Evolutionary conservation across 2,113 vertebrate genomes (phyloP).

Genomic region (Ophthalmotilapia sp.): DNA sequence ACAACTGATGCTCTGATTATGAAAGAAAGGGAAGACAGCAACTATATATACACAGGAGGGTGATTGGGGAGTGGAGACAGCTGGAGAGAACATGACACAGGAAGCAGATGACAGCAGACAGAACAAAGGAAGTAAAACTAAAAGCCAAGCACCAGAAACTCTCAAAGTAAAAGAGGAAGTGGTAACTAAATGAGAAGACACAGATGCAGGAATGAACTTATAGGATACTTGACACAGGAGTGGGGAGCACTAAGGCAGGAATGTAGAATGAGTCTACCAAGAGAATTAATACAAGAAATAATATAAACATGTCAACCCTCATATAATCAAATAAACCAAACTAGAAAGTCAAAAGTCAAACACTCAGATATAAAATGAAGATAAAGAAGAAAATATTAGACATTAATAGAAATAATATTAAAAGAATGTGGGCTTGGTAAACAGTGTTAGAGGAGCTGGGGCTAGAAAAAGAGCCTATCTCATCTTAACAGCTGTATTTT

Average conservation of each 20-base stretch:
- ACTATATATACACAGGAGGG: neutral
- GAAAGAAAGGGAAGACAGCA: neutral
- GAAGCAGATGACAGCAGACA: neutral
- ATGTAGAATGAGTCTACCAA: neutral
- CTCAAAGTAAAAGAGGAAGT: neutral
- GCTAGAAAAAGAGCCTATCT: neutral
- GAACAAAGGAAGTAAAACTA: neutral
- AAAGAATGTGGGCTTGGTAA: neutral
- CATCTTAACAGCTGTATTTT: neutral
- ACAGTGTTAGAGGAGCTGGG: neutral
- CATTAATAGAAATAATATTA: neutral
- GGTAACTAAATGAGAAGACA: neutral
- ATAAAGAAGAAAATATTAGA: neutral
- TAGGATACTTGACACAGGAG: neutral
- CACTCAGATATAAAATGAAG: neutral
- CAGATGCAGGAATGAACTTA: neutral
- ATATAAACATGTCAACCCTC: neutral
- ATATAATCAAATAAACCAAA: neutral
- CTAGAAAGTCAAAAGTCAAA: neutral
- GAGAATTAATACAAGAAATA: neutral
- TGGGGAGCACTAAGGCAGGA: neutral
- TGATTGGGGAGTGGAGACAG: neutral
- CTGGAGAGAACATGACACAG: neutral
- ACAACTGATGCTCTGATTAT: neutral
- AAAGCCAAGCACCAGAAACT: neutral